Conservation (phyloP, 1,140 invertebrate genomes). For the silkworm (Bombyx mori) region ASM3026992v2 NC_085124.1:8960001-8960500, state of each 20-base stretch:
- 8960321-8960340: constrained; percentile 66
- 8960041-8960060: constrained; percentile 3
- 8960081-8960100: constrained; percentile 10
- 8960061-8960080: no score
- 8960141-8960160: constrained; percentile 43
- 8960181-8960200: constrained; percentile 44
- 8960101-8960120: constrained; percentile 24
- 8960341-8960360: constrained; percentile 63
- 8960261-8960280: constrained; percentile 67
- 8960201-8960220: constrained; percentile 48
- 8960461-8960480: constrained; percentile 50
- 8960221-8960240: constrained; percentile 39
- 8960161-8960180: constrained; percentile 60
- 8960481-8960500: constrained; percentile 33
- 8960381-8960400: constrained; percentile 53
- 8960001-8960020: no score
- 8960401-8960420: constrained; percentile 59
- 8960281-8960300: constrained; percentile 71
- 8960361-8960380: constrained; percentile 62
- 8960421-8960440: constrained; percentile 26
- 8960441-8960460: constrained; percentile 23
- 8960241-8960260: constrained; percentile 58
- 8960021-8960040: no score
- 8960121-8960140: constrained; percentile 23
- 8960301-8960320: constrained; percentile 68